phyloP scores from a whole-genome alignment of 2,797 vertebrate genomes.

The Enteromius radiatus region DNA sequence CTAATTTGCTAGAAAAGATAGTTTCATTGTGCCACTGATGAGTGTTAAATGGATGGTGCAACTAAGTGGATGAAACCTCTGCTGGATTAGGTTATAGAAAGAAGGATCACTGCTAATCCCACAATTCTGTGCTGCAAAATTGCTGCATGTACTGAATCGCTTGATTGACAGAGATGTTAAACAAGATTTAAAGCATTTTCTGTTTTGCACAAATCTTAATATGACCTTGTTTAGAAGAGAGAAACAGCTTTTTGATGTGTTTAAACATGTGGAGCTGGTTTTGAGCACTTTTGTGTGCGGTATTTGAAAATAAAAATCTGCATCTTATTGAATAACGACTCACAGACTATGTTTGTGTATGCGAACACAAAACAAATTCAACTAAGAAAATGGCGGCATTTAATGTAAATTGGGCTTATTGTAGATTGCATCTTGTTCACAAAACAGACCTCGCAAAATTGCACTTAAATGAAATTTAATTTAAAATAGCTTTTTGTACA shows the following conservation, averaged over 20 bases:
- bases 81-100: neutral
- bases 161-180: slow-evolving; percentile 14
- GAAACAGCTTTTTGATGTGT: slow-evolving; percentile 47
- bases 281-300: neutral
- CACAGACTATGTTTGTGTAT: neutral
- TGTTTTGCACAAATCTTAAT: slow-evolving; percentile 49
- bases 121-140: neutral
- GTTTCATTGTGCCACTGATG: slow-evolving; percentile 11
- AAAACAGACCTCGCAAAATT: neutral
- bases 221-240: slow-evolving; percentile 24
- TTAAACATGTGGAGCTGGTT: slow-evolving; percentile 57
- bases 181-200: slow-evolving; percentile 24
- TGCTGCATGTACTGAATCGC: neutral
- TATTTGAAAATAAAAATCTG: slow-evolving; percentile 10
- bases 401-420: neutral
- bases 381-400: neutral
- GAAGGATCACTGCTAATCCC: slow-evolving; percentile 3
- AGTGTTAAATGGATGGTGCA: slow-evolving; percentile 4
- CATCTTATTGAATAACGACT: slow-evolving; percentile 6
- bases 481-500: neutral
- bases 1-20: slow-evolving; percentile 21
- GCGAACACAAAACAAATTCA: neutral
- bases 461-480: neutral
- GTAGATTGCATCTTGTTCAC: neutral
- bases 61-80: slow-evolving; percentile 16